Evolutionary conservation across 1,140 invertebrate genomes (phyloP), one percentile per base, ranked within the genome.

Genomic region (Subanguina moxae): DNA sequence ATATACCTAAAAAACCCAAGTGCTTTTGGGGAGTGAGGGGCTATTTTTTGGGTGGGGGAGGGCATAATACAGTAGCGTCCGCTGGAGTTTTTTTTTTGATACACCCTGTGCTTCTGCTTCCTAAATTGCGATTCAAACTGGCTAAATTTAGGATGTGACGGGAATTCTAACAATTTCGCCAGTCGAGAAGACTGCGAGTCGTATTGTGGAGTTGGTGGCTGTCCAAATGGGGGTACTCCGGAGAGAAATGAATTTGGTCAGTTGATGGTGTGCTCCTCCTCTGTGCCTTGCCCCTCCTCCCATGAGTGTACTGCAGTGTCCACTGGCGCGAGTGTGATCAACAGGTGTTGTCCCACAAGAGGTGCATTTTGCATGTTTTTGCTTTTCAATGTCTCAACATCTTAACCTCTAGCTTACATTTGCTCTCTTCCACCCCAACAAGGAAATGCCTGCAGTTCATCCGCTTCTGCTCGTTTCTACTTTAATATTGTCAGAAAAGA

Each of bases 401-500:
- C n/a, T n/a, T n/a, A n/a, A n/a, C n/a, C n/a, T n/a, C n/a, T n/a
- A 74, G 76, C 78, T 19, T 82, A 82, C 73, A 80, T 80, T 58
- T 80, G 78, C 67, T 82, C 80, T 1, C 73, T 80, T 27, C 78
- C 78, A 7, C 78, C 78, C 19, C 78, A 80, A 64, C 78, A 80
- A 62, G 78, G 78, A 32, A 67, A 63, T 28, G 73, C 75, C 0
- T 80, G 78, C 73, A 75, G 72, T 61, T 72, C 71, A 1, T 82
- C 80, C 19, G 80, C 78, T 23, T 72, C 80, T 0, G 68, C 77
- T 48, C 61, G 78, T 17, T 78, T 77, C 64, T 81, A 81, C 52
- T 81, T 82, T 72, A 81, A 81, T 62, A 82, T 82, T 57, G 80
- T 82, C 38, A 82, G 76, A 38, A 78, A 78, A 62, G 78, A 82